Evolutionary conservation across 1,140 invertebrate species (phyloP).

Genomic region (Caligus rogercresseyi): DNA sequence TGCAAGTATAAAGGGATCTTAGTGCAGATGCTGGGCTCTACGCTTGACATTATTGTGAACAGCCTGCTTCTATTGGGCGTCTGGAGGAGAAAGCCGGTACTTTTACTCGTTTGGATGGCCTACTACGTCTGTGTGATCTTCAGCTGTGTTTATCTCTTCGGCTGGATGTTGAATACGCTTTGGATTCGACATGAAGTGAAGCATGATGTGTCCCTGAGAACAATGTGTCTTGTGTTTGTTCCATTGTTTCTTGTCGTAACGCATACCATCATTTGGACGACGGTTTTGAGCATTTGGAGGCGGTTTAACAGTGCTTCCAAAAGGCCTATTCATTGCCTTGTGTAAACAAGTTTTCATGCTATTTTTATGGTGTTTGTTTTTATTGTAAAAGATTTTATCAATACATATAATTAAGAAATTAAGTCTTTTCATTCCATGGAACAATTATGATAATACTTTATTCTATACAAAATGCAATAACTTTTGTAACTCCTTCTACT

Average conservation of each 20-base stretch:
- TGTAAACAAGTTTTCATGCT: too few relatives aligned
- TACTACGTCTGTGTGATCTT: not conserved
- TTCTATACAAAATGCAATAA: too few relatives aligned
- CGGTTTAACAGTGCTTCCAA: not conserved
- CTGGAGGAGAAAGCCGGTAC: not conserved
- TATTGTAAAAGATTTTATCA: too few relatives aligned
- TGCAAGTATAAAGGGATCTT: not conserved
- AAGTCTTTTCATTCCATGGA: too few relatives aligned
- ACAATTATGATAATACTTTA: too few relatives aligned
- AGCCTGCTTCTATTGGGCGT: not conserved
- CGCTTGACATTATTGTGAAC: not conserved
- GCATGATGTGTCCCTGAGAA: not conserved
- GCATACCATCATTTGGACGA: not conserved
- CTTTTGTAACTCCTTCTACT: too few relatives aligned
- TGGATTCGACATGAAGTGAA: not conserved
- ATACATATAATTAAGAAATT: too few relatives aligned
- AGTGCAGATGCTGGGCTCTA: not conserved
- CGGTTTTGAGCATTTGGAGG: not conserved
- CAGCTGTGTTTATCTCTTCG: not conserved
- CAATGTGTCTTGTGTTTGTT: not conserved
- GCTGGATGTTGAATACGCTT: not conserved
- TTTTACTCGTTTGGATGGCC: not conserved
- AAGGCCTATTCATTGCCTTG: not conserved
- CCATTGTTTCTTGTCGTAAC: not conserved
- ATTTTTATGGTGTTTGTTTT: too few relatives aligned